Evolutionary conservation across 2,113 vertebrate species (phyloP), one percentile per base, ranked within the genome.

Genomic region (Thunnus maccoyii): DNA sequence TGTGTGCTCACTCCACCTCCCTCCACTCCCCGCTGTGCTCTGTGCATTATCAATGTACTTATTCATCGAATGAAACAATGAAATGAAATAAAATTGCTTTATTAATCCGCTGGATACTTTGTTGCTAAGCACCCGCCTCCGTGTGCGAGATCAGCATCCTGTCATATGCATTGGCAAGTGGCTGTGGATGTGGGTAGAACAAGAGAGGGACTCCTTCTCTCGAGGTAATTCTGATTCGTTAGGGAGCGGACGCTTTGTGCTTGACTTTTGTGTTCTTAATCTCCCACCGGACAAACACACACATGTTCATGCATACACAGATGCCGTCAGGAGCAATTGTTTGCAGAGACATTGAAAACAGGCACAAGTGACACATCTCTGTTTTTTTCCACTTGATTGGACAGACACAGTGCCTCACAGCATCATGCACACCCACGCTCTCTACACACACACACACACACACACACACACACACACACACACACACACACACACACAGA

Each of bases 51-150:
- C 8, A 68, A 32, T 60, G 57, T 62, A 63, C 62, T 15, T 60
- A 51, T 72, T 72, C 18, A 60, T 14, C 20, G 54, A 77, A 25
- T 72, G 48, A 64, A 82, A 67, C 56, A 50, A 41, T 47, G 60
- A 80, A 55, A 76, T 76, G 0, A 70, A 81, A 78, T 64, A 13
- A 7, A 69, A 67, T 62, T 32, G 4, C 56, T 30, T 8, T 20
- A 60, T 56, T 50, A 72, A 48, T 32, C 48, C 3, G 5, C 3
- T 1, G 22, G 56, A 15, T 25, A 25, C 18, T n/a, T 67, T 57
- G 66, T 76, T 47, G 5, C 75, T 20, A 30, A 69, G 50, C 52
- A 46, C 16, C n/a, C 15, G 9, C 36, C 36, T 41, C 36, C 41
- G 57, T 36, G 20, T 27, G 25, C 13, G 25, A 55, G 12, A 56